Base-by-base conservation (phyloP, 2,113 vertebrate genomes). In the Haplotaxodon microlepis region DNA sequence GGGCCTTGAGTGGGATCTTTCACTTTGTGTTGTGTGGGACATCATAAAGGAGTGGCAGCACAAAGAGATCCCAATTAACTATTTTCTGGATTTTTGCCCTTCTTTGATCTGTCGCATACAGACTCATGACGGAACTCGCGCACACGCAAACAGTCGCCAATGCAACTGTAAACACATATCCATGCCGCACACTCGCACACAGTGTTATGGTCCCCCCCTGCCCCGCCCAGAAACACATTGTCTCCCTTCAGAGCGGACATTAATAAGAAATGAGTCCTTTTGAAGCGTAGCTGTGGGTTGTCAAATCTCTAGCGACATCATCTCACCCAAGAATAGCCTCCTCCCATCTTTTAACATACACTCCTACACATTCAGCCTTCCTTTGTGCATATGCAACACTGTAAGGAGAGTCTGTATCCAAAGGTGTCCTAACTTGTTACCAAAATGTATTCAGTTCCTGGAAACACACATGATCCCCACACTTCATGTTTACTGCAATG, bases 211-310 rank as follows among this genome's bases (percentile, higher is more conserved):
- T 73, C 78, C n/a, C 57, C 42, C 78, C 86, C 54, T 84, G 54
- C 84, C 89, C 54, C 9, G 4, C 17, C 59, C 59, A 76, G 24
- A 84, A 82, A 84, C 79, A 34, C 53, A 82, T 89, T 86, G 90
- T 93, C 81, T 91, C 81, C 59, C 54, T 69, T 86, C 83, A 92
- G 54, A 89, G 84, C 14, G 53, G 83, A 87, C 85, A 82, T 94
- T 92, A 94, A 95, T 93, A 94, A 93, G 86, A 76, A 80, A 92
- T 89, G 85, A 93, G 79, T 57, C 40, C 81, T 81, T 94, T 88
- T 93, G 92, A 95, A 91, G 89, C 81, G 4, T 59, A 38, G 42
- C 89, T 57, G 34, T 90, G 82, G 82, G 81, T 84, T 90, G 89
- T 88, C 87, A 92, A 53, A 93, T 86, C 61, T 63, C 63, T 92